Evolutionary conservation across 1,140 invertebrate genomes (phyloP).

Genomic region (Diorhabda carinulata): DNA sequence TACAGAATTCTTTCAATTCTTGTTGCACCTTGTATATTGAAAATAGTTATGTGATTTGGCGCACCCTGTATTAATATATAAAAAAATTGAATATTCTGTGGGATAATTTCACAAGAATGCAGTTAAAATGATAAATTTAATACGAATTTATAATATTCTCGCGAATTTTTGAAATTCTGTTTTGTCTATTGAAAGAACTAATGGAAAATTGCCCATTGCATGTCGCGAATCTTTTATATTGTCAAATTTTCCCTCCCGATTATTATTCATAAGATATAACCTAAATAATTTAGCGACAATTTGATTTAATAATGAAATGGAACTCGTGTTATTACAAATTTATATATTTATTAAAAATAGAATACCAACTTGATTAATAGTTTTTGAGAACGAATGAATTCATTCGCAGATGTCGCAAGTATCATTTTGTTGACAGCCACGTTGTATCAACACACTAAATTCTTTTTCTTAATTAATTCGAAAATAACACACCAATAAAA

Average conservation of each 20-base stretch:
- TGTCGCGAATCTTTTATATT: slow-evolving; percentile 14
- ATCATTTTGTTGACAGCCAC: too few relatives aligned
- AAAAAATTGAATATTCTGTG: too few relatives aligned
- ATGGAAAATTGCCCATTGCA: slow-evolving; percentile 11
- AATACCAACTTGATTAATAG: neutral
- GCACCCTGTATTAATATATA: too few relatives aligned
- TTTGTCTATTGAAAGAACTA: neutral
- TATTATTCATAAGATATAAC: slow-evolving; percentile 8
- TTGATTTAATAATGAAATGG: slow-evolving; percentile 7
- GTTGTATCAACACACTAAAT: too few relatives aligned
- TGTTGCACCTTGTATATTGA: too few relatives aligned
- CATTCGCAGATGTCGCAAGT: neutral
- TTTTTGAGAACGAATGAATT: neutral
- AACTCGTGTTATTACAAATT: neutral
- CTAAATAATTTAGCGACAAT: slow-evolving; percentile 14
- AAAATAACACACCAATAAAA: too few relatives aligned
- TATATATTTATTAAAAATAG: neutral
- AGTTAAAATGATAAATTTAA: neutral
- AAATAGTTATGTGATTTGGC: too few relatives aligned
- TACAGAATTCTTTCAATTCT: too few relatives aligned
- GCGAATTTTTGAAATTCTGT: neutral
- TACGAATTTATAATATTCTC: neutral
- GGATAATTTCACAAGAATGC: neutral
- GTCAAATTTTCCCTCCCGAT: slow-evolving; percentile 6
- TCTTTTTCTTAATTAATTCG: too few relatives aligned